These are phyloP conservation scores for Otocyon megalotis DNA, from an alignment of 2,113 vertebrate genomes.

Conservation along the genomic window DNA sequence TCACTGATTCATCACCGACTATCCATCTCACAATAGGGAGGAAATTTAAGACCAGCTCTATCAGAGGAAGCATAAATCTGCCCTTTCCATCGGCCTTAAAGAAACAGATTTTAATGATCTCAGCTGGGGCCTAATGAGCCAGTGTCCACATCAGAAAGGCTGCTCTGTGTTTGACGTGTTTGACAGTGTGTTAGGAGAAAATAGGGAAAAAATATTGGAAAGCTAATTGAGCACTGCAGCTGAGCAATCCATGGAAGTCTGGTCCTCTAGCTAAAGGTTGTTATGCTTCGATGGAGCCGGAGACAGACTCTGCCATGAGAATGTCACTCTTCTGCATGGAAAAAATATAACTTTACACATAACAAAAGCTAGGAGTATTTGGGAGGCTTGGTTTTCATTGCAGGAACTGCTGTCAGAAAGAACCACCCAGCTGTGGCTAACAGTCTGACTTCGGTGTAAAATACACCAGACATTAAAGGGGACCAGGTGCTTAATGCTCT, in stretches of 20 bases:
- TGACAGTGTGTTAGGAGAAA: slow-evolving; percentile 68
- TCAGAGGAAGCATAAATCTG: slow-evolving; percentile 72
- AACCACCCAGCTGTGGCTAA: background rate
- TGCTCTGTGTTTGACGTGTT: slow-evolving; percentile 70
- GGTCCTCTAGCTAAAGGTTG: slow-evolving; percentile 69
- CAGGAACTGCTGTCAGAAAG: background rate
- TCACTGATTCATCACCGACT: slow-evolving; percentile 66
- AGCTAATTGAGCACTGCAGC: slow-evolving; percentile 74
- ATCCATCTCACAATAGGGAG: slow-evolving; percentile 53
- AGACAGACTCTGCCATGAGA: slow-evolving; percentile 42
- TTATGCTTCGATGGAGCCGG: slow-evolving; percentile 52
- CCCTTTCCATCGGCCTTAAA: slow-evolving; percentile 52
- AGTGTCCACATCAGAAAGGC: slow-evolving; percentile 70
- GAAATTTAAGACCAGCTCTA: slow-evolving; percentile 62
- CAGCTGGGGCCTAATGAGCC: slow-evolving; percentile 72
- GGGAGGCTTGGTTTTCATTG: background rate
- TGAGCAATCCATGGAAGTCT: slow-evolving; percentile 48
- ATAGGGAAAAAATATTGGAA: background rate
- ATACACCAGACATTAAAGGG: background rate
- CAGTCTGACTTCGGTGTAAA: background rate
- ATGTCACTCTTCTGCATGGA: slow-evolving; percentile 41
- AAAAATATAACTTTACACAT: background rate
- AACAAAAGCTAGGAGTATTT: background rate
- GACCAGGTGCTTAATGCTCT: background rate
- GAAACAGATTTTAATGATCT: slow-evolving; percentile 70